These are phyloP conservation scores for Plebejus argus DNA, from an alignment of 2,888 invertebrate genomes.

Conservation along the genomic window DNA sequence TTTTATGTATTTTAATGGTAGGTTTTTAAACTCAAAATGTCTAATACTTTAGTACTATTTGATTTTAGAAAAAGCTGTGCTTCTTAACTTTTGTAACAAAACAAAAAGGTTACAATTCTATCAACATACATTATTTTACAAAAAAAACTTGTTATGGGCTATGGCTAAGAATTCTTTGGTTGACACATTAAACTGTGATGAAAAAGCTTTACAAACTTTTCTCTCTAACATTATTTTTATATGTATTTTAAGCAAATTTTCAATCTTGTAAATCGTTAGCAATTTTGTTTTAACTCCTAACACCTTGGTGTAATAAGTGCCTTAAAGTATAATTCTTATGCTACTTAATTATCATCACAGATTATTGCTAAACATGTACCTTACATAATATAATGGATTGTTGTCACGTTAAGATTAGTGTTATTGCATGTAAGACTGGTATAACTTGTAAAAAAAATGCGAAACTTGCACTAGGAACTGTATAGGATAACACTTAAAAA, in stretches of 20 bases:
- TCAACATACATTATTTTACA: not conserved
- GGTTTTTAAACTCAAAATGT: not conserved
- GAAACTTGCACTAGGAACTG: not conserved
- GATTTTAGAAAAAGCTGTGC: not conserved
- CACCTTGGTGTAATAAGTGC: constrained; percentile 12
- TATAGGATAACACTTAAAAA: not conserved
- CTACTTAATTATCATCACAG: constrained; percentile 30
- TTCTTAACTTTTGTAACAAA: not conserved
- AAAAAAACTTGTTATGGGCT: no score
- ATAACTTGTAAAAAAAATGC: not conserved
- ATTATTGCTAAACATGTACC: constrained; percentile 12
- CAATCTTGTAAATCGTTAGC: constrained; percentile 3
- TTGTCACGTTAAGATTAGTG: not conserved
- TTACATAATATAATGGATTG: not conserved
- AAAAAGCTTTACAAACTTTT: not conserved
- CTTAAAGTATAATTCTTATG: constrained; percentile 12
- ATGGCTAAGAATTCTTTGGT: not conserved
- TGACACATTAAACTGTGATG: constrained; percentile 5
- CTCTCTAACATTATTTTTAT: not conserved
- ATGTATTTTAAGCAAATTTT: not conserved
- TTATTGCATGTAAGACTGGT: not conserved
- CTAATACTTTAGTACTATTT: not conserved
- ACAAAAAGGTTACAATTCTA: not conserved
- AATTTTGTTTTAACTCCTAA: constrained; percentile 24
- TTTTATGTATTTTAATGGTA: not conserved